Evolutionary conservation across 2,113 vertebrate genomes (phyloP), one percentile per base, ranked within the genome.

Genomic region (Nipponia nippon): DNA sequence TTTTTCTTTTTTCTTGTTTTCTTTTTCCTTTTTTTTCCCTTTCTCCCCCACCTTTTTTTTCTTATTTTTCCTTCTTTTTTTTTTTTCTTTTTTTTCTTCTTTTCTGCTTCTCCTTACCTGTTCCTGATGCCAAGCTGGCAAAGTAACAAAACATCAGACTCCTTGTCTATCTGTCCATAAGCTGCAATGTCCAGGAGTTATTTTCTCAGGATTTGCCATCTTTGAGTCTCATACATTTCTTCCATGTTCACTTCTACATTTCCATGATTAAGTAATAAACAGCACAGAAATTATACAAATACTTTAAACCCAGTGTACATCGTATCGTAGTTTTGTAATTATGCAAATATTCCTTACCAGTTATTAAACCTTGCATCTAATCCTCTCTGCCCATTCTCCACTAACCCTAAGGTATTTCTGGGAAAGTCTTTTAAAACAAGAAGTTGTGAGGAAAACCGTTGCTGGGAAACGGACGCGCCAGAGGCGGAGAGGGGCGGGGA

Each of bases 351-450:
- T 22, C 38, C 46, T 27, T 5, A 23, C 18, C 25, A 6, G 17
- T 4, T 3, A 11, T 4, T 26, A 32, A n/a, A 6, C 18, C 47
- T 16, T 4, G n/a, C 22, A 12, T 5, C 17, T 13, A 30, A 5
- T 1, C 23, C 16, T 13, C 29, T 2, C 49, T 9, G 20, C 29
- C 29, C 52, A 1, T 6, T 34, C 53, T 3, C 6, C 70, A 3
- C 21, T 3, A 10, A 16, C 13, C 11, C 14, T 8, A 2, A 18
- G 8, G 17, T 6, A 4, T 3, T 50, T 8, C 69, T 5, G 10
- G 52, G 61, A 36, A 3, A 3, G 15, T 3, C 42, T 15, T 20
- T 17, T 1, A 4, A 4, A 8, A 7, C 11, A 0, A 9, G 29
- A 7, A 13, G 5, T 2, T 13, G 6, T 2, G 15, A 26, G 6